Evolutionary conservation across 2,113 vertebrate species (phyloP), one percentile per base, ranked within the genome.

Genomic region (Verasper variegatus): DNA sequence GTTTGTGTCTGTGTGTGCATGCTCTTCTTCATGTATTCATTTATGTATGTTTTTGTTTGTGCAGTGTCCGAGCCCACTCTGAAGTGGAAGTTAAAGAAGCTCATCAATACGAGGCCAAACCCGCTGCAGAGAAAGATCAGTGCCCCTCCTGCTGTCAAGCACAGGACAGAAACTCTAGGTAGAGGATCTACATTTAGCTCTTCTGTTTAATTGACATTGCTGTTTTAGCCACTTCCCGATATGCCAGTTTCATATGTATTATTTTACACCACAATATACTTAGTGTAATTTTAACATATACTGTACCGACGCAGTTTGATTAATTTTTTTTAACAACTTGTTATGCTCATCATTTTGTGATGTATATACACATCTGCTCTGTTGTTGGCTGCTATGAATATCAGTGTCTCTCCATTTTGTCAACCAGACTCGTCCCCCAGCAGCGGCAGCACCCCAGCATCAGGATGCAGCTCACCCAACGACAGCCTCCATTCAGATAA

Each of bases 61-160:
- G 31, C 68, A 99, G 97, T 95, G 0, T 99, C 97, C 0, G 98
- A 99, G 91, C 98, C 98, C 86, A 98, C 96, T 88, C 93, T 98
- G 88, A 99, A 98, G 93, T 94, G 95, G 81, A 96, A 96, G 82
- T 90, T 95, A 80, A 97, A 96, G 92, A 98, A 98, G 89, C 95
- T 96, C 70, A 93, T 96, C 61, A 95, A 95, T 65, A 92, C 94
- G 27, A 95, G 98, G 78, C 97, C 96, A 87, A 99, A 96, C 78
- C 98, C 97, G 0, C 91, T 99, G 82, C 96, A 91, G 0, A 93
- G 97, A 3, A 98, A 99, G 91, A 96, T 95, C 88, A 98, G 96
- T 0, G 96, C 96, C 0, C 97, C 97, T 0, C 95, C 97, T 27
- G 90, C 93, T 13, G 92, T 96, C 31, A 96, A 94, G 81, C 91